Conservation (phyloP, 2,888 invertebrate genomes). For the Noctua janthina region DNA sequence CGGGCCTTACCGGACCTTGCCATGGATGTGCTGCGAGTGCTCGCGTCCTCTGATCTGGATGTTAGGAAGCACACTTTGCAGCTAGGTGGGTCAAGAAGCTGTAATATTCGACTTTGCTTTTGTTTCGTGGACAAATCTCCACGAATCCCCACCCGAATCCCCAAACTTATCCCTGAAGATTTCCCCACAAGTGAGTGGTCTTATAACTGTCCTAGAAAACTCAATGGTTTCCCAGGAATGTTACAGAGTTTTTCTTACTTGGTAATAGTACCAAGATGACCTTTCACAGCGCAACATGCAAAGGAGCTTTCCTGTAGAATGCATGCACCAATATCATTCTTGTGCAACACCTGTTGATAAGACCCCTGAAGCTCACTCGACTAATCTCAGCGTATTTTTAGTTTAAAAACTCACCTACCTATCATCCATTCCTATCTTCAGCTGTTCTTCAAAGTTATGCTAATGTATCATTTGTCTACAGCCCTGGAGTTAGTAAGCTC, state of each 20-base stretch:
- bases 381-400: background rate
- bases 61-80: constrained; percentile 96
- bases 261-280: background rate
- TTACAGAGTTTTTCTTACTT: background rate
- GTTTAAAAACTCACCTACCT: background rate
- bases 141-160: background rate
- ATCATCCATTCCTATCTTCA: background rate
- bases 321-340: background rate
- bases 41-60: constrained; percentile 98
- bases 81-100: constrained; percentile 85
- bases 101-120: background rate
- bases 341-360: background rate
- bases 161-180: background rate
- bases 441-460: background rate
- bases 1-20: constrained; percentile 96
- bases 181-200: background rate
- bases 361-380: background rate
- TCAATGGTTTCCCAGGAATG: background rate
- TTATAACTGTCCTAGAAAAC: background rate
- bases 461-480: background rate
- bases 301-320: background rate
- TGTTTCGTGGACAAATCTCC: background rate
- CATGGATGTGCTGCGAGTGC: constrained; percentile 99
- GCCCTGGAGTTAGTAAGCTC: constrained; percentile 33
- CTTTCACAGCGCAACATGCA: background rate